Evolutionary conservation across 1,140 invertebrate species (phyloP), one percentile per base, ranked within the genome.

Genomic region (Musca domestica): DNA sequence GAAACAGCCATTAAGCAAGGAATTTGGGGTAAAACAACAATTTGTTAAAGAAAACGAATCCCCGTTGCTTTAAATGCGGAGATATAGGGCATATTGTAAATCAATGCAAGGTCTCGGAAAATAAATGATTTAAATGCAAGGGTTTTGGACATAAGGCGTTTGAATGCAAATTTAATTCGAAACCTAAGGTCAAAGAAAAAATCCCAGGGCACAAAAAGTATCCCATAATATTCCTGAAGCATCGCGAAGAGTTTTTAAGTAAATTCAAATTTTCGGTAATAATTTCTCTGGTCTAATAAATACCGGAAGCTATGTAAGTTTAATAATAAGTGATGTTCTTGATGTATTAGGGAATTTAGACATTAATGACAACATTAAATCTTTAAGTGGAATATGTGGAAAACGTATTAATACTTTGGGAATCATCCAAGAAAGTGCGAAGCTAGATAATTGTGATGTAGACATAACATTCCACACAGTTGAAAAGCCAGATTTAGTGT

Each of bases 391-490:
- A 14, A 56, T 56, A 56, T 14, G 52, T 14, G 52, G 52, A 56
- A 56, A 25, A 25, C 4, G 23, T 56, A 56, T 56, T 56, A 15
- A 14, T 7, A 56, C 52, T 12, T 27, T 27, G 15, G 52, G 52
- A 15, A 14, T 6, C 27, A n/a, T 56, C n/a, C 14, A 56, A 27
- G 17, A 15, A n/a, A 23, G 23, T 19, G 23, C 23, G 12, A 27
- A 27, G 5, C 27, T 56, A 14, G 52, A 56, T 27, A 25, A 23
- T 5, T n/a, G 15, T 27, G 52, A 56, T 15, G 22, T 56, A 27
- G 52, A 56, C 25, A 56, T 56, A 5, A n/a, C 17, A 56, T 56
- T 56, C 25, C 52, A 56, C 52, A 27, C 27, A 19, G 23, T 56
- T 56, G 15, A 25, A 56, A 25, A 56, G n/a, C 5, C 22, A 7